Evolutionary conservation across 2,888 invertebrate species (phyloP), one percentile per base, ranked within the genome.

Genomic region (Phasia obesa): DNA sequence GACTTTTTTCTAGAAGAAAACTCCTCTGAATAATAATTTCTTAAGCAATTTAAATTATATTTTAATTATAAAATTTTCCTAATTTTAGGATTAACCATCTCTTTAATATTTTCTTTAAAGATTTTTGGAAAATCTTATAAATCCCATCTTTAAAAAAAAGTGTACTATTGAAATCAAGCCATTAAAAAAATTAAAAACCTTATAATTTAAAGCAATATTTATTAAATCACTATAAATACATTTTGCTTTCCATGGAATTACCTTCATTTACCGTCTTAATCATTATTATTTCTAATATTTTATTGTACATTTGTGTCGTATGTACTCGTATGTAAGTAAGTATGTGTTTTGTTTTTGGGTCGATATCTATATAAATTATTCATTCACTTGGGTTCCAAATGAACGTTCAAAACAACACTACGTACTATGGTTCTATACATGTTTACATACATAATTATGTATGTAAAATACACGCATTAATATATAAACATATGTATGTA

Each of bases 331-430:
- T 49, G 15, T 65, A 25, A 35, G 17, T 57, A 13, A 17, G 21
- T 67, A 23, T 27, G 17, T 71, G 55, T 55, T 47, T 47, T 13
- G 11, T 75, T 79, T 80, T 79, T 83, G 70, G 75, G 75, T 79
- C 79, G 83, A 83, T 79, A 83, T 79, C 79, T 67, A 55, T 70
- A 82, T 83, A 79, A 79, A 79, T 75, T 83, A 83, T 76, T 83
- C 79, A 83, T 75, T 55, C 71, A 76, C 42, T 64, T 59, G 51
- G 73, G 60, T 71, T 75, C 55, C 47, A 64, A 70, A 76, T 62
- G 65, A 57, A 62, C 47, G 15, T 53, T 27, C 21, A 42, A 38
- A 76, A 57, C 70, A 55, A 21, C 53, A 23, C 27, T 7, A 42
- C 51, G 17, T 62, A 38, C 3, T 44, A n/a, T 21, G 21, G 27